Conservation (phyloP, 2,113 vertebrate species). For the Conger conger region DNA sequence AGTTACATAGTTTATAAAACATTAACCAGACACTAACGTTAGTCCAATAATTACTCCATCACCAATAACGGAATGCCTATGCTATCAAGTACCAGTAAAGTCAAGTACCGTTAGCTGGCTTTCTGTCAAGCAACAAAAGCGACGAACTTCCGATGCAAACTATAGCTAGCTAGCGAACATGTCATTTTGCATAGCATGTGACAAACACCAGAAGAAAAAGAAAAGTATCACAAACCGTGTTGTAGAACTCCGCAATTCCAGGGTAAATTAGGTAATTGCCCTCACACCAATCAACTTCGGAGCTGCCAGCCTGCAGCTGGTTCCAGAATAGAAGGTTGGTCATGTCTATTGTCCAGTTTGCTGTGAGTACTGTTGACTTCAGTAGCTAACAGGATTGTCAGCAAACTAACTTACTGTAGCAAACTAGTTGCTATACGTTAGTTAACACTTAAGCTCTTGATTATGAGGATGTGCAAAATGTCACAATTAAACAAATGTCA, state of each 20-base stretch:
- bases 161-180: background rate
- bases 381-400: background rate
- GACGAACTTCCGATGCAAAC: background rate
- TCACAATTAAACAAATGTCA: constrained; percentile 9
- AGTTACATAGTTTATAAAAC: no score
- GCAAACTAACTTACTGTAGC: background rate
- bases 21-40: no score
- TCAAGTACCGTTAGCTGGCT: background rate
- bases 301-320: constrained; percentile 89
- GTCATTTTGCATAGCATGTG: background rate
- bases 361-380: background rate
- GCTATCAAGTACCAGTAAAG: background rate
- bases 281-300: constrained; percentile 98
- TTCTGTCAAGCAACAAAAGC: background rate
- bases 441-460: background rate
- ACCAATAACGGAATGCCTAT: background rate
- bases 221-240: constrained; percentile 79
- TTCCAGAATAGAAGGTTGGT: constrained; percentile 77
- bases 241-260: constrained; percentile 94
- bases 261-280: constrained; percentile 94
- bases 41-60: background rate
- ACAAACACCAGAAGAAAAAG: constrained; percentile 11
- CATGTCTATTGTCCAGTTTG: constrained; percentile 68
- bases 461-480: constrained; percentile 8
- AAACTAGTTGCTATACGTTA: background rate